Conservation (phyloP, 2,797 vertebrate genomes). For the Euthynnus affinis region DNA sequence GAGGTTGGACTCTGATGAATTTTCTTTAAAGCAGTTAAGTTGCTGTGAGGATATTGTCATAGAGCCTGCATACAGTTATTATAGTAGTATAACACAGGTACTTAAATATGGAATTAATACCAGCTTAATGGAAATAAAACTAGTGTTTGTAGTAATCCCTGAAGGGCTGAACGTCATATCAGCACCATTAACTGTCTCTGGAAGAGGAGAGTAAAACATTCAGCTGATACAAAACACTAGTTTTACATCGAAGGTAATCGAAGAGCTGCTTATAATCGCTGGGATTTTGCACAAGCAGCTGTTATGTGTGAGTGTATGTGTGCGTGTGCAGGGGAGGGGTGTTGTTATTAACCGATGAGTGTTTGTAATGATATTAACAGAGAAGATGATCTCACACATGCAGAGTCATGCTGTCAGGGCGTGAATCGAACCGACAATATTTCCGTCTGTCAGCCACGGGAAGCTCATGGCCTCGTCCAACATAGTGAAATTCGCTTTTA, state of each 20-base stretch:
- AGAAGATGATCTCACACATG: not conserved
- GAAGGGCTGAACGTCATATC: conserved; percentile 3
- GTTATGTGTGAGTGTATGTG: not conserved
- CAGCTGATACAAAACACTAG: not conserved
- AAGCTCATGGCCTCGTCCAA: conserved; percentile 3
- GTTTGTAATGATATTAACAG: conserved; percentile 11
- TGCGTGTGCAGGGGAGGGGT: accelerated
- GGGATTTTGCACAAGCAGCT: conserved; percentile 3
- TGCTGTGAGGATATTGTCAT: conserved; percentile 23
- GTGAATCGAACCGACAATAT: not conserved
- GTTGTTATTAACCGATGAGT: not conserved
- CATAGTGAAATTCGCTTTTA: not conserved
- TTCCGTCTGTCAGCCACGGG: conserved; percentile 1
- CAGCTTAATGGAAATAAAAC: conserved; percentile 22
- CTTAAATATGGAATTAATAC: conserved; percentile 47
- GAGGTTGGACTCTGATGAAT: conserved; percentile 16
- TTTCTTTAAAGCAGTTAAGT: no score
- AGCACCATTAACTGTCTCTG: conserved; percentile 28
- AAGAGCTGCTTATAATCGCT: conserved; percentile 4
- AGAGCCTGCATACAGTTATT: not conserved
- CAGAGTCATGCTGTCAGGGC: not conserved
- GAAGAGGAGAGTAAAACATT: conserved; percentile 15
- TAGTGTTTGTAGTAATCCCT: conserved; percentile 11
- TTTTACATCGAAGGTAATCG: not conserved
- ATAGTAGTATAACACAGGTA: conserved; percentile 5